phyloP scores from a whole-genome alignment of 2,888 invertebrate species.

The Platycheirus rosarum region DNA sequence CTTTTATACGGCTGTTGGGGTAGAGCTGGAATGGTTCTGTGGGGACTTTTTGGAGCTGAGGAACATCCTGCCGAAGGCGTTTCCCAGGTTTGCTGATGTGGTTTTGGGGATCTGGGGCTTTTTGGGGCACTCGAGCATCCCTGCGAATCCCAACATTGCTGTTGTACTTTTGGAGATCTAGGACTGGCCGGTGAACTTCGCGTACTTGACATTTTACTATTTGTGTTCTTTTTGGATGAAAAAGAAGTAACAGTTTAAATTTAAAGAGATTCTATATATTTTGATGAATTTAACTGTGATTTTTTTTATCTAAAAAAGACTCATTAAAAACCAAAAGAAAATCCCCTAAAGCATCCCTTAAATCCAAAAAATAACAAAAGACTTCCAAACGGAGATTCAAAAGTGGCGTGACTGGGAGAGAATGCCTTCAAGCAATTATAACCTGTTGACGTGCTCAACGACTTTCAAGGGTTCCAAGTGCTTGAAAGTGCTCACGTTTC shows the following conservation, averaged over 20 bases:
- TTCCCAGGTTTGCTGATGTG: conserved; percentile 76
- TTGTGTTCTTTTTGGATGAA: conserved; percentile 33
- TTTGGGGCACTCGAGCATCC: conserved; percentile 43
- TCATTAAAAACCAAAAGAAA: background rate
- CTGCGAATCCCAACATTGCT: conserved; percentile 75
- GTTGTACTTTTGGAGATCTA: conserved; percentile 76
- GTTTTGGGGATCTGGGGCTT: conserved; percentile 76
- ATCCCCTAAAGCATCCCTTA: background rate
- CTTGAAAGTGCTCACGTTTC: conserved; percentile 9
- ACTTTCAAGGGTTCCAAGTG: conserved; percentile 18
- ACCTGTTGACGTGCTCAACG: conserved; percentile 29
- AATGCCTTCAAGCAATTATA: conserved; percentile 15
- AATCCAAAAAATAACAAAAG: background rate
- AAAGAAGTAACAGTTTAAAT: background rate
- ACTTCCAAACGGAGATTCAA: background rate
- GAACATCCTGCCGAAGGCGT: conserved; percentile 53
- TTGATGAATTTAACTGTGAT: background rate
- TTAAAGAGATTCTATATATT: background rate
- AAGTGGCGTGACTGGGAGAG: conserved; percentile 1
- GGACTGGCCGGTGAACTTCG: conserved; percentile 76
- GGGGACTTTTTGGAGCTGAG: conserved; percentile 63
- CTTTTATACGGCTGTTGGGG: conserved; percentile 79
- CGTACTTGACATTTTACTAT: conserved; percentile 70
- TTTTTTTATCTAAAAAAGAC: background rate
- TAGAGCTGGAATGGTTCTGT: conserved; percentile 71